A percentile compares a stretch with the other conserved stretches of the same genome.
phyloP scores from a whole-genome alignment of 2,113 vertebrate species.

The Limnothrissa miodon region DNA sequence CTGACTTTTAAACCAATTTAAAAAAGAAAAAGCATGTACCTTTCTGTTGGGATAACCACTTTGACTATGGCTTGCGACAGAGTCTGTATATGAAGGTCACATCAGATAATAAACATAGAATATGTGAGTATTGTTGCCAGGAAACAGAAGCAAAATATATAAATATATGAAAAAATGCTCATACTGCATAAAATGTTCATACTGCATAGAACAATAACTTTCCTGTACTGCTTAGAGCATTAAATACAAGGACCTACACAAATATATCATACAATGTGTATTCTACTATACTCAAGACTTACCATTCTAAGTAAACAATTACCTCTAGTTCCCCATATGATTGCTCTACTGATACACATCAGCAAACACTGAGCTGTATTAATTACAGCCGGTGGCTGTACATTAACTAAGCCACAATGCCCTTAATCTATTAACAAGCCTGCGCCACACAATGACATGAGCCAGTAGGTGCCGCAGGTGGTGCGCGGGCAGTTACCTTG shows the following conservation, averaged over 20 bases:
- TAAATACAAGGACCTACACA: slow-evolving; percentile 50
- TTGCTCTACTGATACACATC: not conserved
- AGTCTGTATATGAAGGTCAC: slow-evolving; percentile 99
- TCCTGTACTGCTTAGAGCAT: slow-evolving; percentile 81
- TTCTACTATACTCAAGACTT: slow-evolving; percentile 23
- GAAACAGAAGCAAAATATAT: slow-evolving; percentile 79
- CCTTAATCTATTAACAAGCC: not conserved
- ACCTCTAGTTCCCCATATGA: slow-evolving; percentile 24
- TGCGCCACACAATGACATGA: not conserved
- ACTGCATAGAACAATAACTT: slow-evolving; percentile 79
- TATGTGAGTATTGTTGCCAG: slow-evolving; percentile 99
- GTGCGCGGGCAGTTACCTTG: slow-evolving; percentile 87
- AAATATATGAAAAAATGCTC: slow-evolving; percentile 82
- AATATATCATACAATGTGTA: not conserved
- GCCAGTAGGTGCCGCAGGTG: slow-evolving; percentile 8
- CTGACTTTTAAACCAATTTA: slow-evolving; percentile 96
- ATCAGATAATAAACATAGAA: slow-evolving; percentile 99
- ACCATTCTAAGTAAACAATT: slow-evolving; percentile 25
- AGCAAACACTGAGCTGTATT: not conserved
- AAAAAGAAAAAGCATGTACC: slow-evolving; percentile 99
- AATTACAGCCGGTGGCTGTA: not conserved
- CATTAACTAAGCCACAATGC: not conserved
- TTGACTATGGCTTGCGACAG: slow-evolving; percentile 99
- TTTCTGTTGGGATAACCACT: slow-evolving; percentile 99
- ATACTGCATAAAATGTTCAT: slow-evolving; percentile 83